Conservation (phyloP, 2,113 vertebrate species). For the Pampusana beccarii region DNA sequence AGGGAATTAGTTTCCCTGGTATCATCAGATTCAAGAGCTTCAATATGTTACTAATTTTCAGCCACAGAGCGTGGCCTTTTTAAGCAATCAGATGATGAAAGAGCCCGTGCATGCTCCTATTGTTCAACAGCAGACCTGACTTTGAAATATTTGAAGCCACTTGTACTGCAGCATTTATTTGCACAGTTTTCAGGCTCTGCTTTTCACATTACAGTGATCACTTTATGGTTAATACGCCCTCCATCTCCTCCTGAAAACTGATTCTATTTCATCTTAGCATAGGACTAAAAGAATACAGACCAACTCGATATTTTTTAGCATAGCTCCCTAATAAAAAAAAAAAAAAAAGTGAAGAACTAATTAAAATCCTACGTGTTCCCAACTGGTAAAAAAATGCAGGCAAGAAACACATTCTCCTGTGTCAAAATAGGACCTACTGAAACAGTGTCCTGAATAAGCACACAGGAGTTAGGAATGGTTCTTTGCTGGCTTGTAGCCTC, state of each 20-base stretch:
- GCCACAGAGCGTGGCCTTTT: not conserved
- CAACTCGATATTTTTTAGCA: not conserved
- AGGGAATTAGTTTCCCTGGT: not conserved
- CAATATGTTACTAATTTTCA: constrained; percentile 13
- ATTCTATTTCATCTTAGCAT: not conserved
- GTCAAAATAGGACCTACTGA: not conserved
- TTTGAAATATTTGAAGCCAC: not conserved
- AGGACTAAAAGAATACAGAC: not conserved
- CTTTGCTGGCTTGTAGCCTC: not conserved
- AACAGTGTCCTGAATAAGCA: not conserved
- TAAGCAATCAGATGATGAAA: not conserved
- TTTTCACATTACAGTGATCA: not conserved
- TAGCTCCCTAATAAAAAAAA: not conserved
- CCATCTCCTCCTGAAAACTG: not conserved
- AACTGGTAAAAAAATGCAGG: not conserved
- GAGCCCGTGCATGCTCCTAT: not conserved
- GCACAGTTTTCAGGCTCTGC: not conserved
- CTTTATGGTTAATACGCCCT: not conserved
- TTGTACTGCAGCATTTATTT: not conserved
- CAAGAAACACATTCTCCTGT: not conserved
- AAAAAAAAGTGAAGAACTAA: not conserved
- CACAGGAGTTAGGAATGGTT: not conserved
- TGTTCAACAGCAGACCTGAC: not conserved
- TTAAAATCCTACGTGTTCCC: not conserved
- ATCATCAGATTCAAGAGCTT: not conserved